Evolutionary conservation across 2,888 invertebrate genomes (phyloP), one percentile per base, ranked within the genome.

Genomic region (Monochamus alternatus): DNA sequence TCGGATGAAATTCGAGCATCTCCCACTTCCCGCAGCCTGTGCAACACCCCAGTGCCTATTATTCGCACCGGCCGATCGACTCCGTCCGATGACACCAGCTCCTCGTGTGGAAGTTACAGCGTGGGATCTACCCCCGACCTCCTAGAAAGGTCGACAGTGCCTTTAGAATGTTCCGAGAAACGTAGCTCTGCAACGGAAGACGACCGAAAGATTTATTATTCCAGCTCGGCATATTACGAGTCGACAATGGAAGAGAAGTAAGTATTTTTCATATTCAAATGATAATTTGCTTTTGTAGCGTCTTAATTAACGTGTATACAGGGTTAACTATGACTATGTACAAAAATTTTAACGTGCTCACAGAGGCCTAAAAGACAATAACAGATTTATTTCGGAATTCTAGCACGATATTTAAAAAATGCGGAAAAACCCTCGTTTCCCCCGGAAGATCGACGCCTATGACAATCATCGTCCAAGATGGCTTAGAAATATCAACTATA

Each of bases 211-310:
- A 93, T 79, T 75, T 93, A 93, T 78, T 94, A 94, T 87, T 94
- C 94, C 47, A 94, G 94, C 5, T 94, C 94, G 3, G 94, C 94
- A 1, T 94, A 94, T 87, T 94, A 94, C 85, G 94, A 94, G 87
- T 94, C 94, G 86, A 93, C 94, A 12, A 91, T 92, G 59, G 94
- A 94, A 77, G 94, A 94, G 83, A 92, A 92, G 81, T 92, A 87
- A 81, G 88, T 91, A 82, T 51, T 38, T 66, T 30, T 71, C 44
- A n/a, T 22, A 51, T 55, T 43, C 32, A 7, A 65, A 44, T 44
- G 0, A 22, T 22, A 22, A 22, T 22, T 22, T 22, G 22, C 7
- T 38, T 38, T 38, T 38, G 38, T 38, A 5, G 38, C 4, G 1
- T 38, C 7, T 5, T 4, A 38, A 5, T 7, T 38, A 1, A 38